These are phyloP conservation scores for Neoaliturus tenellus DNA, from an alignment of 2,888 invertebrate species.

Conservation along the genomic window DNA sequence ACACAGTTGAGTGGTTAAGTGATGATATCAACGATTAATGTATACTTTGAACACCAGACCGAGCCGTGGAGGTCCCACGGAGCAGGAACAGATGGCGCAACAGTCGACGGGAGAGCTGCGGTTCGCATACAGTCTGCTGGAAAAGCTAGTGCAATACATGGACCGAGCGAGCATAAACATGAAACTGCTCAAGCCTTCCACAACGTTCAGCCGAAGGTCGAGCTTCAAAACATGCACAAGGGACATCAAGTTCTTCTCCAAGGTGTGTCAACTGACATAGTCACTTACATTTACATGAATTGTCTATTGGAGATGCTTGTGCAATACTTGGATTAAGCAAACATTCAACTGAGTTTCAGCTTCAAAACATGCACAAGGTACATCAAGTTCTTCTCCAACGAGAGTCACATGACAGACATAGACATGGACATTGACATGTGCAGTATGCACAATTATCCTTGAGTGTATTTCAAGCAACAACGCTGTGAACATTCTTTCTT, in stretches of 20 bases:
- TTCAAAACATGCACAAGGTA: constrained; percentile 97
- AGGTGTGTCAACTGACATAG: too few species aligned
- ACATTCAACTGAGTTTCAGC: constrained; percentile 97
- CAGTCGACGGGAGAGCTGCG: constrained; percentile 75
- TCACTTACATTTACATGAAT: too few species aligned
- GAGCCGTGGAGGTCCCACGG: constrained; percentile 79
- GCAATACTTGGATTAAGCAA: constrained; percentile 97
- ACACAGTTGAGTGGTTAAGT: too few species aligned
- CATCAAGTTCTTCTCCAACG: constrained; percentile 99
- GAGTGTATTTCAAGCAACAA: too few species aligned
- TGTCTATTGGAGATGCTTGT: constrained; percentile 96
- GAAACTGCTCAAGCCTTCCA: constrained; percentile 95
- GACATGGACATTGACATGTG: too few species aligned
- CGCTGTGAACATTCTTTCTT: too few species aligned
- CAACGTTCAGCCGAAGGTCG: constrained; percentile 94
- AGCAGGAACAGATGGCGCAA: constrained; percentile 85
- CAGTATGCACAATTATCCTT: too few species aligned
- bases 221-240: constrained; percentile 96
- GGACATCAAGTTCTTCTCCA: constrained; percentile 99
- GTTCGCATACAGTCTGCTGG: constrained; percentile 97
- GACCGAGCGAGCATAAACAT: constrained; percentile 98
- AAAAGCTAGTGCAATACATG: constrained; percentile 97
- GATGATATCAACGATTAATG: too few species aligned
- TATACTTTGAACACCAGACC: too few species aligned
- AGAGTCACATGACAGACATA: too few species aligned